phyloP scores from a whole-genome alignment of 2,797 vertebrate species.

The Phalloptychus januarius region DNA sequence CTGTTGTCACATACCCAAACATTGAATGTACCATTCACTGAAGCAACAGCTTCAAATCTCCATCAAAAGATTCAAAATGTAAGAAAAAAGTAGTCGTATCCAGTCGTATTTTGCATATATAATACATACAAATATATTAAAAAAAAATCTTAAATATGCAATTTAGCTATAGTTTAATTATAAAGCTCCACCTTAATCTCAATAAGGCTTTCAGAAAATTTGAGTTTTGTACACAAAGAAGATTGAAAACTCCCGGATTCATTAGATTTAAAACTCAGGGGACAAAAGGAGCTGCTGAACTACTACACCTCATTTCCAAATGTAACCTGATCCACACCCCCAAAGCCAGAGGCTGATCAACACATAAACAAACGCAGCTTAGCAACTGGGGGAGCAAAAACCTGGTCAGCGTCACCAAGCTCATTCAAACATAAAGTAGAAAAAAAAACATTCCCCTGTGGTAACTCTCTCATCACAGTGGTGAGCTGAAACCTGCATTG shows the following conservation, averaged over 20 bases:
- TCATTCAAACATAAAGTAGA: constrained; percentile 36
- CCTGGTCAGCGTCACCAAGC: constrained; percentile 33
- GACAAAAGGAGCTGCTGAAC: constrained; percentile 76
- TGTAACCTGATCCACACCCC: constrained; percentile 67
- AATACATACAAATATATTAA: not conserved
- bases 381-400: constrained; percentile 65
- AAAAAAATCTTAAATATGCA: not conserved
- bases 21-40: not conserved
- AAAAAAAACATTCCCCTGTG: constrained; percentile 40
- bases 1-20: constrained; percentile 12
- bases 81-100: not conserved
- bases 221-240: constrained; percentile 35
- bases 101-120: not conserved
- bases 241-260: constrained; percentile 49
- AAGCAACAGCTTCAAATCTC: constrained; percentile 5
- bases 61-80: not conserved
- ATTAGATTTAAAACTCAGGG: constrained; percentile 64
- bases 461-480: constrained; percentile 62
- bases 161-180: too few species aligned
- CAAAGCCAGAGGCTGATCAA: constrained; percentile 66
- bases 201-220: constrained; percentile 1
- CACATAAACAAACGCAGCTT: constrained; percentile 77
- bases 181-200: not conserved
- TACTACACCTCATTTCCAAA: constrained; percentile 71
- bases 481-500: constrained; percentile 47